Base-by-base conservation (phyloP, 2,113 vertebrate genomes). In the Hyaena hyaena region DNA sequence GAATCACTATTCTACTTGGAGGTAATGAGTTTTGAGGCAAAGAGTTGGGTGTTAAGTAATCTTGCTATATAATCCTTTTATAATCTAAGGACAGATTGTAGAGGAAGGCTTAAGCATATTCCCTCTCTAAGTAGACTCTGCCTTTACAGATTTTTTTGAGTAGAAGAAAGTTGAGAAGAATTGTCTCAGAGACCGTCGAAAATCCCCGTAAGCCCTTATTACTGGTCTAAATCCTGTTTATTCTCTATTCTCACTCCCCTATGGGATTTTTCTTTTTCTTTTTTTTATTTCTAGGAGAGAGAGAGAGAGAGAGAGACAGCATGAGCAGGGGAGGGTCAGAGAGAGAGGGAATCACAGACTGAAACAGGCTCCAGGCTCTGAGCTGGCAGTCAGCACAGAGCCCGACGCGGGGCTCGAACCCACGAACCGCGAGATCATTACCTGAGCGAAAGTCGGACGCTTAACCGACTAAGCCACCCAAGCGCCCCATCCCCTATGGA, bases 101-200 rank as follows among this genome's bases (percentile, higher is more conserved):
- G 50, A 17, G 17, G 24, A 71, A 10, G 24, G 71, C 4, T 95
- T n/a, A 74, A 35, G 39, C 12, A 14, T 53, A 4, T 35, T 69
- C 16, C 85, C 28, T 77, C 35, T 95, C 24, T 58, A 33, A 68
- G n/a, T 39, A 81, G 45, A 82, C 8, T 93, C 50, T 77, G 4
- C 14, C 58, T 93, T 71, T 58, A 24, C 5, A 95, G 31, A 80
- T 19, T 11, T 69, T 73, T 90, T 23, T 80, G n/a, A n/a, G 16
- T 55, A 55, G 53, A 15, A 55, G 53, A 15, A 90, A 77, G 50
- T 58, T 77, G 68, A 93, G 23, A 96, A 50, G 82, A 95, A 95
- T 14, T 39, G 3, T 3, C 24, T 45, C n/a, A 92, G 43, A 45
- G 48, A 48, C 24, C n/a, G 2, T 81, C n/a, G 58, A 24, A 90